Conservation (phyloP, 2,113 vertebrate species). For the Bubalus kerabau region DNA sequence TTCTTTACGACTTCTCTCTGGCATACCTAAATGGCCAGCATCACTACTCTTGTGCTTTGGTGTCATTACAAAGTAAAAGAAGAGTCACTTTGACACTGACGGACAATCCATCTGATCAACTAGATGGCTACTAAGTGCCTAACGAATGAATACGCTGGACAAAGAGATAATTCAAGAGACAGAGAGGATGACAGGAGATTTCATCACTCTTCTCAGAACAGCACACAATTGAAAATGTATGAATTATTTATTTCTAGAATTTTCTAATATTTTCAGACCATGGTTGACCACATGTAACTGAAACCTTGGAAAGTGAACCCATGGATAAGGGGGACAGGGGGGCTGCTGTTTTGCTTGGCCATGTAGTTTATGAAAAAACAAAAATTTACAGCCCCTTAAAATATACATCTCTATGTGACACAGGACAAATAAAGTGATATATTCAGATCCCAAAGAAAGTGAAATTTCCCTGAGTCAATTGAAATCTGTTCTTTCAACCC, state of each 20-base stretch:
- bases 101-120: neutral
- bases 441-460: neutral
- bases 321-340: neutral
- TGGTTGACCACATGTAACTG: neutral
- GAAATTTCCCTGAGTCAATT: neutral
- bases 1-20: neutral
- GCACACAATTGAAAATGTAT: neutral
- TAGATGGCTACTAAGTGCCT: neutral
- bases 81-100: neutral
- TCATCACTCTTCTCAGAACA: neutral
- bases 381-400: conserved; percentile 32
- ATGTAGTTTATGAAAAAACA: conserved; percentile 76
- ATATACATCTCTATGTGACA: neutral
- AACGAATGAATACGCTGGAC: rapidly evolving
- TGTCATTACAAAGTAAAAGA: neutral
- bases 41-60: neutral
- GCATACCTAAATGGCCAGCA: neutral
- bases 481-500: neutral
- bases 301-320: neutral
- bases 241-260: neutral
- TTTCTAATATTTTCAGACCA: neutral
- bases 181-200: neutral
- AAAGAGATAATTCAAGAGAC: neutral
- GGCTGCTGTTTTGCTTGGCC: conserved; percentile 45
- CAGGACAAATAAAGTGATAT: neutral